Evolutionary conservation across 2,113 vertebrate genomes (phyloP).

Genomic region (Symphodus melops): DNA sequence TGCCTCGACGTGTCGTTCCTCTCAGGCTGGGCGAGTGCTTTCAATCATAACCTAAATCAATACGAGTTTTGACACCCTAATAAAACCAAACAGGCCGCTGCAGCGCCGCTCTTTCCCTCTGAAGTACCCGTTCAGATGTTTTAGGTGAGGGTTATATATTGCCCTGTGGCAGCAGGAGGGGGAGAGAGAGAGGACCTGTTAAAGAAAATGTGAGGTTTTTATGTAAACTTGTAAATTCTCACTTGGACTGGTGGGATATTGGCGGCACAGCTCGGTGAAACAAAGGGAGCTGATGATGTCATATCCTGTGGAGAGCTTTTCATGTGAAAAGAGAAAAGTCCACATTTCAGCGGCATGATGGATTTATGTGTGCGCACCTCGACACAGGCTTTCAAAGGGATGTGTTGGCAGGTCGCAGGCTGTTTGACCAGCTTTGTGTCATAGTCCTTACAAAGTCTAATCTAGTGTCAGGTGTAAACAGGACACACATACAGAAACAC

Average conservation of each 20-base stretch:
- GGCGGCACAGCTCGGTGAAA: slow-evolving; percentile 14
- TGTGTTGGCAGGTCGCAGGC: slow-evolving; percentile 18
- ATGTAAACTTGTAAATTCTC: slow-evolving; percentile 62
- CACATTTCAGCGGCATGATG: slow-evolving; percentile 34
- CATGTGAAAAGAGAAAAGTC: slow-evolving; percentile 49
- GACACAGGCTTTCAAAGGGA: slow-evolving; percentile 17
- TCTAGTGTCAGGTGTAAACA: slow-evolving; percentile 26
- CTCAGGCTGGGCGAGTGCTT: slow-evolving; percentile 28
- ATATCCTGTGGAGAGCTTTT: slow-evolving; percentile 52
- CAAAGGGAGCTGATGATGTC: slow-evolving; percentile 59
- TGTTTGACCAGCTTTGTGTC: slow-evolving; percentile 46
- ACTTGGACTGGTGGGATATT: slow-evolving; percentile 16
- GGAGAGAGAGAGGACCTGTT: slow-evolving; percentile 15
- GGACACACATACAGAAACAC: too few relatives aligned
- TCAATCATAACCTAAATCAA: slow-evolving; percentile 64
- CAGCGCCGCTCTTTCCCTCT: slow-evolving; percentile 54
- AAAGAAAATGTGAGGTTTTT: slow-evolving; percentile 44
- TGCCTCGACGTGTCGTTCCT: slow-evolving; percentile 39
- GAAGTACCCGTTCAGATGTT: slow-evolving; percentile 64
- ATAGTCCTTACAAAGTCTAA: slow-evolving; percentile 1
- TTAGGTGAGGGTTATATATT: slow-evolving; percentile 59
- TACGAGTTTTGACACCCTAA: slow-evolving; percentile 69
- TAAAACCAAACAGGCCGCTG: slow-evolving; percentile 59
- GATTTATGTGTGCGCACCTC: slow-evolving; percentile 47
- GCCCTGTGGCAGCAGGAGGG: slow-evolving; percentile 51